Percentiles rank a stretch among this genome's conserved stretches.
These are phyloP conservation scores for Trissonchulus latispiculum DNA, from an alignment of 2,888 invertebrate species.

Conservation along the genomic window DNA sequence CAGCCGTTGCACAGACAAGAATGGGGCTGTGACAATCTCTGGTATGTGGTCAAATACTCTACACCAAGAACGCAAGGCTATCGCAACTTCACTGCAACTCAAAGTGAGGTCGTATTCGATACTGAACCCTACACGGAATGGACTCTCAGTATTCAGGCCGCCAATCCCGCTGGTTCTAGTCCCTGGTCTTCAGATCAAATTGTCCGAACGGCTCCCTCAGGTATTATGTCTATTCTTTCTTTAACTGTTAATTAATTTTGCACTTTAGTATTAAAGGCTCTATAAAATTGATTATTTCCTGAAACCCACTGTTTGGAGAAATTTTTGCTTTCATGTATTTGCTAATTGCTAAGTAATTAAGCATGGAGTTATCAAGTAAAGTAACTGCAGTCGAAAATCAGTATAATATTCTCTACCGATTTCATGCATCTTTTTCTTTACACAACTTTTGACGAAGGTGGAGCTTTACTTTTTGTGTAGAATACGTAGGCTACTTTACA, in stretches of 20 bases:
- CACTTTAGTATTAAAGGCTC: too few species aligned
- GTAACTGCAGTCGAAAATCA: too few species aligned
- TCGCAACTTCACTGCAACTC: slow-evolving; percentile 36
- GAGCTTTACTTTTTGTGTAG: too few species aligned
- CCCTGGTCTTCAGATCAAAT: slow-evolving; percentile 36
- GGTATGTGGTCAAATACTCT: slow-evolving; percentile 43
- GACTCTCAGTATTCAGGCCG: slow-evolving; percentile 41
- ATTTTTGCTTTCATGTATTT: too few species aligned
- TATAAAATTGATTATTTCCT: too few species aligned
- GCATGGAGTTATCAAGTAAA: too few species aligned
- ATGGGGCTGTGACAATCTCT: slow-evolving; percentile 42
- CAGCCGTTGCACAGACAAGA: slow-evolving; percentile 38
- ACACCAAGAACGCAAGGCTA: slow-evolving; percentile 28
- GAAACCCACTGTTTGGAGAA: too few species aligned
- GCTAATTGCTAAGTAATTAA: too few species aligned
- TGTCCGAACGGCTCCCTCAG: slow-evolving; percentile 32
- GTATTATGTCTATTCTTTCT: slow-evolving; percentile 22
- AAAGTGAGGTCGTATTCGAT: slow-evolving; percentile 36
- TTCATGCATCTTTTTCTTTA: background rate
- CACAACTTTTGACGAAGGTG: background rate
- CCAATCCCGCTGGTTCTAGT: slow-evolving; percentile 38
- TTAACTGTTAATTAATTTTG: too few species aligned
- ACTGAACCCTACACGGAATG: slow-evolving; percentile 41
- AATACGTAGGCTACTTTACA: too few species aligned
- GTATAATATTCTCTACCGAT: too few species aligned